Conservation (phyloP, 2,113 vertebrate genomes). For the Eudorcas thomsonii region DNA sequence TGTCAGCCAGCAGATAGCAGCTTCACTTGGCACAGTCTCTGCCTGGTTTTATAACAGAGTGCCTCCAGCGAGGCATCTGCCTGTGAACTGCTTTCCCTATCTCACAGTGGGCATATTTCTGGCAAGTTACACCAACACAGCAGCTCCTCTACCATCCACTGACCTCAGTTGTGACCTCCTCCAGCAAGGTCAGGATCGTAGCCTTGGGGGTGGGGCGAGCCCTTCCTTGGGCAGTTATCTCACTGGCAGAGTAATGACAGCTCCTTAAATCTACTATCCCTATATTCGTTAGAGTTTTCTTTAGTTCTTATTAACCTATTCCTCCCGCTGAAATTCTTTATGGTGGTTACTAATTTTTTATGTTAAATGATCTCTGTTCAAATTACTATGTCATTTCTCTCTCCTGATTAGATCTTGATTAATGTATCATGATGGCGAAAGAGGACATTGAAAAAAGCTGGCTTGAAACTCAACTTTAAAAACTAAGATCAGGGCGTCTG, state of each 20-base stretch:
- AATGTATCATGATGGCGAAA: background rate
- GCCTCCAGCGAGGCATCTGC: background rate
- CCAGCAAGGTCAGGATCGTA: background rate
- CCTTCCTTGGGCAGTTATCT: background rate
- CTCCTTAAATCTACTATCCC: background rate
- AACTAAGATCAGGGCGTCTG: background rate
- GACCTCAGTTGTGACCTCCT: background rate
- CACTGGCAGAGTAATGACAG: background rate
- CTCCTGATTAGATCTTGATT: background rate
- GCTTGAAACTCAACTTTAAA: background rate
- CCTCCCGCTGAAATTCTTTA: background rate
- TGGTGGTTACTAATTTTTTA: background rate
- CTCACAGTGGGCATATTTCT: background rate
- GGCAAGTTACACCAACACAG: background rate
- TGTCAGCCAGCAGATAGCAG: background rate
- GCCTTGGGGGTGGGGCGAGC: accelerated
- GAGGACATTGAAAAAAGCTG: background rate
- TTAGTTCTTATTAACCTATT: background rate
- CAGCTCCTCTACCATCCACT: background rate
- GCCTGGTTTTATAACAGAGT: background rate
- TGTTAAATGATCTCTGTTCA: background rate
- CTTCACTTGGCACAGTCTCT: background rate
- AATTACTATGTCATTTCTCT: background rate
- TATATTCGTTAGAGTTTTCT: background rate
- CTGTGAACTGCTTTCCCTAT: background rate